A percentile compares a stretch with the other conserved stretches of the same genome.
phyloP scores from a whole-genome alignment of 2,113 vertebrate species.

The Nothoprocta pentlandii region DNA sequence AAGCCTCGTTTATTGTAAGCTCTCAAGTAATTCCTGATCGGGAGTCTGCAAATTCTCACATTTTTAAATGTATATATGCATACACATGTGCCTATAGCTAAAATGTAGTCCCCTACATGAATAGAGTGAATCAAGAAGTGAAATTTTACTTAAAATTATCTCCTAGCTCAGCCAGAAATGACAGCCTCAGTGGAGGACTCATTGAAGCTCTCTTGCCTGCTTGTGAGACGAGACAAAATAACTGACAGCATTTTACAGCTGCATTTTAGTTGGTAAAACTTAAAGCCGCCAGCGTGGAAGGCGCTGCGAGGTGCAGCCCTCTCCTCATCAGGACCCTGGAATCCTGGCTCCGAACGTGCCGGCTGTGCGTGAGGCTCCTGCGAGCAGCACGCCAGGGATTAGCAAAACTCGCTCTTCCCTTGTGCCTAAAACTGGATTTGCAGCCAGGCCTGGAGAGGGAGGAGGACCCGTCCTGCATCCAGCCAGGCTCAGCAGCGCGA shows the following conservation, averaged over 20 bases:
- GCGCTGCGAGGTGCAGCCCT: background rate
- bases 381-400: background rate
- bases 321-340: background rate
- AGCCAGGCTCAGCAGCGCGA: background rate
- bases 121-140: background rate
- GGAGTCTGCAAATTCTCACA: background rate
- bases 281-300: background rate
- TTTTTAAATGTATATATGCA: background rate
- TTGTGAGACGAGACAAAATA: background rate
- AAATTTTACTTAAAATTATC: background rate
- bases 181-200: background rate
- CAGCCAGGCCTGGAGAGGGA: background rate
- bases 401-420: background rate
- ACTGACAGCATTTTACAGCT: background rate
- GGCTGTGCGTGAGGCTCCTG: background rate
- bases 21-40: background rate
- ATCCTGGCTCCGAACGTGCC: background rate
- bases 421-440: background rate
- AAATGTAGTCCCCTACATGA: background rate
- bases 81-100: background rate
- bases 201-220: background rate
- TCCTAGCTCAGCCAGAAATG: background rate
- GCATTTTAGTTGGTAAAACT: background rate
- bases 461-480: background rate
- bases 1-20: background rate